Conservation (phyloP, 1,140 invertebrate species). For the Papilio glaucus region DNA sequence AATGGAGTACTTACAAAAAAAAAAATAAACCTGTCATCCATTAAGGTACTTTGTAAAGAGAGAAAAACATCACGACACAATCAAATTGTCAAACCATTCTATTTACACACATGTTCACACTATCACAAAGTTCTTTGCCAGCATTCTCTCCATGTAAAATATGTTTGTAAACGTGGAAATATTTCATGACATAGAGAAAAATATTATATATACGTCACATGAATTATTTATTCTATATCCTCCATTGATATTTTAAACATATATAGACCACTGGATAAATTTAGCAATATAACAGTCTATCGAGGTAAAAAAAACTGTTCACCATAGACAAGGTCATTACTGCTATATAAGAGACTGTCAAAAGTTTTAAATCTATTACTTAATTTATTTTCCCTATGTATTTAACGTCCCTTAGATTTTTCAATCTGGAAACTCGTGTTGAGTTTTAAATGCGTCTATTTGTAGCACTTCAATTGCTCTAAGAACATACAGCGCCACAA, state of each 20-base stretch:
- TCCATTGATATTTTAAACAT: neutral
- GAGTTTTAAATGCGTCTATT: slow-evolving; percentile 9
- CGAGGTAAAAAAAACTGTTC: neutral
- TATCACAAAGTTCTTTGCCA: slow-evolving; percentile 55
- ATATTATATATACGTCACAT: slow-evolving; percentile 2
- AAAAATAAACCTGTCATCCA: slow-evolving; percentile 64
- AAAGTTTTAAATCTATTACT: slow-evolving; percentile 4
- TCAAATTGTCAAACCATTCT: slow-evolving; percentile 60
- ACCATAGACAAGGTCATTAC: neutral
- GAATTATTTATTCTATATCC: neutral
- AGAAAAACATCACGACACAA: slow-evolving; percentile 61
- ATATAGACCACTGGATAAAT: neutral
- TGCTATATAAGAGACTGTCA: neutral
- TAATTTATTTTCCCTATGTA: neutral
- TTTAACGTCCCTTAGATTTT: neutral
- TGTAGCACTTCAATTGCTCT: neutral
- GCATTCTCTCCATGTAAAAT: neutral
- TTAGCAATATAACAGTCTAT: neutral
- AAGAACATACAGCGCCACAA: neutral
- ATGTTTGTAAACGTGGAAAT: neutral
- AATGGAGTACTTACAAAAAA: slow-evolving; percentile 78
- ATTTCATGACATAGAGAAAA: neutral
- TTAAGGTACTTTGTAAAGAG: slow-evolving; percentile 70
- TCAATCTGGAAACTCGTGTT: slow-evolving; percentile 6
- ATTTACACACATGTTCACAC: slow-evolving; percentile 60